Evolutionary conservation across 1,140 invertebrate genomes (phyloP).

Genomic region (Macrotrachela quadricornifera): DNA sequence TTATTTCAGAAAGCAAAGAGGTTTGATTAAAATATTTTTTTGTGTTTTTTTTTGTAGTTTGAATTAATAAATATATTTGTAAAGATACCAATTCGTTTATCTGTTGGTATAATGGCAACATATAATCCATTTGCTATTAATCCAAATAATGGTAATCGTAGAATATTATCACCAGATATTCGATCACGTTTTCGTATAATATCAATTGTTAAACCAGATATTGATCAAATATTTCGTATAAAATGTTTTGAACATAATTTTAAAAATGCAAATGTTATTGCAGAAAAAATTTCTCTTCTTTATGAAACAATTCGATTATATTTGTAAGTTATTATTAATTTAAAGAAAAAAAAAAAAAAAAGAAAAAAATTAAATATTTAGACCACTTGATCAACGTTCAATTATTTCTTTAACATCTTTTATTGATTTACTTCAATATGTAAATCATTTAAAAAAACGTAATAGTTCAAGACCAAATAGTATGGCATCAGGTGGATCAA

Average conservation of each 20-base stretch:
- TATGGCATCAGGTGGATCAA: constrained; percentile 9
- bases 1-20: constrained; percentile 1
- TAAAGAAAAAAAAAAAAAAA: too few species aligned
- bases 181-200: constrained; percentile 22
- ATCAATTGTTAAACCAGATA: constrained; percentile 21
- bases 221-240: constrained; percentile 19
- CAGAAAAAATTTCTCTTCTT: constrained; percentile 6
- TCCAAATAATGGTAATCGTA: too few species aligned
- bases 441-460: neutral
- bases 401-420: neutral
- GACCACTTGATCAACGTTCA: too few species aligned
- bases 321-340: neutral
- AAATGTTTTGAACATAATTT: constrained; percentile 24
- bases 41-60: too few species aligned
- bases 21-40: too few species aligned
- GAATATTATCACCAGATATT: constrained; percentile 15
- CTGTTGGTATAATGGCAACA: too few species aligned
- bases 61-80: too few species aligned
- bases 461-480: constrained; percentile 4
- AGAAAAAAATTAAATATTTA: too few species aligned
- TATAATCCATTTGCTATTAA: too few species aligned
- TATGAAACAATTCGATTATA: neutral
- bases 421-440: neutral
- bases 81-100: too few species aligned
- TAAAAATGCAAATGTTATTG: constrained; percentile 19